A percentile compares a stretch with the other conserved stretches of the same genome.
Conservation (phyloP, 2,113 vertebrate species). For the Propithecus coquereli region DNA sequence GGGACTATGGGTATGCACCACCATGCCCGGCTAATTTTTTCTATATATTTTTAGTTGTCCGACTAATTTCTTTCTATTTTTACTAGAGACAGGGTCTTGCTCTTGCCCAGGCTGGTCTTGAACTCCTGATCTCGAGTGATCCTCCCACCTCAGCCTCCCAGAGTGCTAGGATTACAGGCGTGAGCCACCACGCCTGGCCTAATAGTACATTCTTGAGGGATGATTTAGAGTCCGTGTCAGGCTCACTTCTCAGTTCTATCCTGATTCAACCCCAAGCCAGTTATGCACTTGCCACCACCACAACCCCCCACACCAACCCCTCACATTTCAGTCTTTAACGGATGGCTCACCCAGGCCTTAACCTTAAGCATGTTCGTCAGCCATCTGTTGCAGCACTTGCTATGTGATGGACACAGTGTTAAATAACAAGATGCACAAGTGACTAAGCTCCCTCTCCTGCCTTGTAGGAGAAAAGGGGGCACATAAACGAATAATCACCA, state of each 20-base stretch:
- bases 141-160: no score
- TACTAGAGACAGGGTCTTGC: no score
- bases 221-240: slow-evolving; percentile 2
- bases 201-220: neutral
- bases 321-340: neutral
- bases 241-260: slow-evolving; percentile 9
- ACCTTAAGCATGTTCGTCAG: neutral
- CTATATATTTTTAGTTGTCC: no score
- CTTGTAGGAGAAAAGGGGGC: slow-evolving; percentile 1
- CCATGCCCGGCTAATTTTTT: no score
- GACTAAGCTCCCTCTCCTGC: neutral
- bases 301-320: neutral
- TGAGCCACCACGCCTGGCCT: no score
- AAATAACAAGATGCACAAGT: neutral
- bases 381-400: neutral
- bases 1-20: no score
- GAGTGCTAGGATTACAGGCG: no score
- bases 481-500: neutral
- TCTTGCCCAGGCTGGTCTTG: no score
- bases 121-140: no score
- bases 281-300: neutral
- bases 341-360: neutral
- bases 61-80: no score
- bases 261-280: neutral
- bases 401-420: neutral